Conservation (phyloP, 2,888 invertebrate genomes). For the Bombylius discolor region DNA sequence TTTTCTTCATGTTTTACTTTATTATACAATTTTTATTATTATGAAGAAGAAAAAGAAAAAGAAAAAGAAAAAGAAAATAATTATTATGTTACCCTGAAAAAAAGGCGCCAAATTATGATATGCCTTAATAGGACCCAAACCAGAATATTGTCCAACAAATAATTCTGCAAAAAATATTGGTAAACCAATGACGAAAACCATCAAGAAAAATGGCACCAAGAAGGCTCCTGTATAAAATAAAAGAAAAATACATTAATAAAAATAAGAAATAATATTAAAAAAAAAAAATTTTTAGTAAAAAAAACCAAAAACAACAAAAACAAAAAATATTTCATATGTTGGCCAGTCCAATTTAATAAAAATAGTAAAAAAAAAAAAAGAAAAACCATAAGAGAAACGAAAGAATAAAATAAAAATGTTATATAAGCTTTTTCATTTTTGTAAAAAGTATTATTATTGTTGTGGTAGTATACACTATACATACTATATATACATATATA, state of each 20-base stretch:
- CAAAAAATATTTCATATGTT: no score
- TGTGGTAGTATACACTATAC: no score
- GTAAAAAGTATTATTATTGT: no score
- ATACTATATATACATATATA: no score
- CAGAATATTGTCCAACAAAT: conserved; percentile 65
- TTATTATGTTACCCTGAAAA: conserved; percentile 16
- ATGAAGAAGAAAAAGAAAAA: conserved; percentile 14
- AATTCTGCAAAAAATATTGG: conserved; percentile 71
- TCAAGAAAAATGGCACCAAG: conserved; percentile 57
- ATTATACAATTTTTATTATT: no score
- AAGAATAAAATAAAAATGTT: no score
- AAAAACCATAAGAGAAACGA: no score
- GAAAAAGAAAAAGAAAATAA: not conserved
- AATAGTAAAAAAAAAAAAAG: no score
- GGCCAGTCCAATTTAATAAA: no score
- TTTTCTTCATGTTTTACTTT: no score
- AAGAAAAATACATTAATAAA: conserved; percentile 1
- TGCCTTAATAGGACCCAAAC: conserved; percentile 54
- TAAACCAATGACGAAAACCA: conserved; percentile 62
- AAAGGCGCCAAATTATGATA: conserved; percentile 49
- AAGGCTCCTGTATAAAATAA: conserved; percentile 52
- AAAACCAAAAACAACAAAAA: no score
- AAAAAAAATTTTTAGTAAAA: not conserved
- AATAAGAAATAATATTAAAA: not conserved
- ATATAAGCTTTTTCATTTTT: no score